phyloP scores from a whole-genome alignment of 2,113 vertebrate genomes.

The Ia io region DNA sequence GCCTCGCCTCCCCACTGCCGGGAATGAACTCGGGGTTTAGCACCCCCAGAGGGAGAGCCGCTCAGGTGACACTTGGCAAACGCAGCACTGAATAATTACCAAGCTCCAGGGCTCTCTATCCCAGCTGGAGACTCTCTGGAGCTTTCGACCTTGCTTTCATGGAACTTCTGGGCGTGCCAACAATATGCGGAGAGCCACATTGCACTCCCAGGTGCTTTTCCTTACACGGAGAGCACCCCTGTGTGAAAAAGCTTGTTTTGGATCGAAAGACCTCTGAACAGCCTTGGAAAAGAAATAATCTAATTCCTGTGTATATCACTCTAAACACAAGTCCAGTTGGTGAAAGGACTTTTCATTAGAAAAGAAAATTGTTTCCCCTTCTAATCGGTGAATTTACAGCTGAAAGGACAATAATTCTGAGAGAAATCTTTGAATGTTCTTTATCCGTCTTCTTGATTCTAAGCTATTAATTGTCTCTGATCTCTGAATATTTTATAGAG shows the following conservation, averaged over 20 bases:
- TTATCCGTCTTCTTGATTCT: neutral
- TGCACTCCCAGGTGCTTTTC: neutral
- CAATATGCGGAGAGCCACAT: neutral
- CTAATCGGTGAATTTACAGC: neutral
- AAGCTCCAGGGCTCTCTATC: neutral
- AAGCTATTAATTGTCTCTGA: neutral
- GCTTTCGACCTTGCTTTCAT: neutral
- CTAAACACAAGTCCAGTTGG: neutral
- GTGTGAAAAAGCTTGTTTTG: neutral
- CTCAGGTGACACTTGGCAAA: conserved; percentile 44
- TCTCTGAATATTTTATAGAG: neutral
- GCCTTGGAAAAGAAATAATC: neutral
- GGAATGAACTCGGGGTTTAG: neutral
- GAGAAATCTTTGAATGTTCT: neutral
- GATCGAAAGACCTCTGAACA: neutral
- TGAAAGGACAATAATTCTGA: neutral
- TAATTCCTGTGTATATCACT: neutral
- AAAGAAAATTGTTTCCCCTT: neutral
- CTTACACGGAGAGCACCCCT: neutral
- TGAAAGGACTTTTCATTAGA: neutral
- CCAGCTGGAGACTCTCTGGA: neutral
- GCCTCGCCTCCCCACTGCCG: neutral
- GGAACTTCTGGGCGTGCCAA: neutral
- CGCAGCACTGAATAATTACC: neutral
- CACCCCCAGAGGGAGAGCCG: neutral